Conservation (phyloP, 2,113 vertebrate genomes). For the Pterophyllum scalare region DNA sequence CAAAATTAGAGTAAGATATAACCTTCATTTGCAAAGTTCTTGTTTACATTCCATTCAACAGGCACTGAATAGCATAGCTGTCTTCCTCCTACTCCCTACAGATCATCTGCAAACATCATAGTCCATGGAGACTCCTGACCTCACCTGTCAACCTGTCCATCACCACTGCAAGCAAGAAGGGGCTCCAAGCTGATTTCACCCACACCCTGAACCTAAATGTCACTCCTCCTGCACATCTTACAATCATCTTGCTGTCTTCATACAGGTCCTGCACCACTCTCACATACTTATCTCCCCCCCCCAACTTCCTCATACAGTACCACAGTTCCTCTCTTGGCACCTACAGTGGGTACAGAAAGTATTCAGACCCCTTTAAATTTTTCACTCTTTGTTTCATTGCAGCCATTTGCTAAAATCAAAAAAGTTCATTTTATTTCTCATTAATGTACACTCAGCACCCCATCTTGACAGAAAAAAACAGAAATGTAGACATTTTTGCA, state of each 20-base stretch:
- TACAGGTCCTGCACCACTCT: not conserved
- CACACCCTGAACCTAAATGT: not conserved
- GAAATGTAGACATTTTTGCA: too few relatives aligned
- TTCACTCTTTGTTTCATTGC: too few relatives aligned
- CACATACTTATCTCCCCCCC: not conserved
- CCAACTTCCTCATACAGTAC: not conserved
- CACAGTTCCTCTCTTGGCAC: not conserved
- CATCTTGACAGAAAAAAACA: too few relatives aligned
- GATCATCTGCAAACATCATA: not conserved
- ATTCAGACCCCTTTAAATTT: too few relatives aligned
- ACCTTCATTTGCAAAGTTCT: not conserved
- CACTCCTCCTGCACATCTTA: not conserved
- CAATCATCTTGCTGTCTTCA: not conserved
- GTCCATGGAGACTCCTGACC: not conserved
- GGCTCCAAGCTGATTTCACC: not conserved
- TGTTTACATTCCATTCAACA: not conserved
- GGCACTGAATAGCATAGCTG: not conserved
- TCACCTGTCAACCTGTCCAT: not conserved
- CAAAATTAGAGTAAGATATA: not conserved
- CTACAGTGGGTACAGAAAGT: too few relatives aligned
- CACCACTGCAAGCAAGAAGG: not conserved
- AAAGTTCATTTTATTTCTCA: too few relatives aligned
- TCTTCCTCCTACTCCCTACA: not conserved
- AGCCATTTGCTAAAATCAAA: too few relatives aligned
- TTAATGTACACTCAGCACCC: too few relatives aligned